Conservation (phyloP, 2,888 invertebrate species). For the Terebella lapidaria region DNA sequence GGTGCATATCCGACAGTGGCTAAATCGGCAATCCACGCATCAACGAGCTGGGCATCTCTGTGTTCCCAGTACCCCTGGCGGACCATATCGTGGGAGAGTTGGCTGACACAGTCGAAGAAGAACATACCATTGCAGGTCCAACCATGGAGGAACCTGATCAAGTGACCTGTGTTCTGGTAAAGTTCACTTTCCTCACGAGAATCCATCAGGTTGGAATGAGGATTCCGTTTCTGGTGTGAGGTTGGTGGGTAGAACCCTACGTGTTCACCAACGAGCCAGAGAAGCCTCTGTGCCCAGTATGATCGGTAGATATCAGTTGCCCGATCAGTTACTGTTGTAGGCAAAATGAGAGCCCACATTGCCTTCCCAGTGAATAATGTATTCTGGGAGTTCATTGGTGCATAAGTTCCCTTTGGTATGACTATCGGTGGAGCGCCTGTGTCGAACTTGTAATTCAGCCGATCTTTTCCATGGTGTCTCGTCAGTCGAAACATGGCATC, state of each 20-base stretch:
- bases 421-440: conserved; percentile 28
- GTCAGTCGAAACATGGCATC: conserved; percentile 37
- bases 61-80: conserved; percentile 15
- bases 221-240: conserved; percentile 27
- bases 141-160: conserved; percentile 19
- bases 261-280: conserved; percentile 29
- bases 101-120: conserved; percentile 25
- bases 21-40: conserved; percentile 26
- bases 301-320: conserved; percentile 36
- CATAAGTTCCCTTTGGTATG: conserved; percentile 28
- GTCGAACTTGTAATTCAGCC: conserved; percentile 30
- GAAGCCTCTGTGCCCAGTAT: conserved; percentile 34
- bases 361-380: conserved; percentile 32
- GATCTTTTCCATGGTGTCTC: conserved; percentile 17
- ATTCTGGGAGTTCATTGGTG: conserved; percentile 38
- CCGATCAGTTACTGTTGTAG: conserved; percentile 28
- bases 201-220: conserved; percentile 29
- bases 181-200: conserved; percentile 28
- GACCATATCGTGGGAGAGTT: conserved; percentile 20
- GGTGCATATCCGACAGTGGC: conserved; percentile 20
- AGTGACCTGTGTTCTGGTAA: conserved; percentile 25
- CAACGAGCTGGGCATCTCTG: conserved; percentile 21
- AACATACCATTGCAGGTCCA: conserved; percentile 25
- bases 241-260: conserved; percentile 31
- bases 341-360: conserved; percentile 35